Conservation (phyloP, 2,888 invertebrate genomes). For the Drosophila hamatofila region DNA sequence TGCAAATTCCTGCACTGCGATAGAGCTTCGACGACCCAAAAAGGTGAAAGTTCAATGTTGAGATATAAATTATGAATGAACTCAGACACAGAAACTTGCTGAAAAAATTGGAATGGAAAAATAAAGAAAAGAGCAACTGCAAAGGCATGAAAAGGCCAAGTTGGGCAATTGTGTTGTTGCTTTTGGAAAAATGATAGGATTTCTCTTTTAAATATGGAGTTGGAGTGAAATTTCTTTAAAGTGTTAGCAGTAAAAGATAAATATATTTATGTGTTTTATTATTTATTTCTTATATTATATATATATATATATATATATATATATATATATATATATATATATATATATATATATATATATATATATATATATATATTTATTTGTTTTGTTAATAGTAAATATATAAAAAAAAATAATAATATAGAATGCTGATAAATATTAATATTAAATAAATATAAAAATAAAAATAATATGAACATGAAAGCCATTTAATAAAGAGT, state of each 20-base stretch:
- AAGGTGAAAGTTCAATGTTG: constrained; percentile 68
- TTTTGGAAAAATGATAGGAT: background rate
- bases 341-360: too few relatives aligned
- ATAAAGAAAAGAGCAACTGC: background rate
- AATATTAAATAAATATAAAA: too few relatives aligned
- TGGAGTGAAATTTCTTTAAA: background rate
- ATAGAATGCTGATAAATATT: too few relatives aligned
- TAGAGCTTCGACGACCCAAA: constrained; percentile 9
- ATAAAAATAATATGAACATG: too few relatives aligned
- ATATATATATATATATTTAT: too few relatives aligned
- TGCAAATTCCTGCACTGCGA: constrained; percentile 31
- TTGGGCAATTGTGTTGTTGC: background rate
- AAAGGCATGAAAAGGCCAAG: background rate
- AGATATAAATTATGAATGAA: constrained; percentile 43
- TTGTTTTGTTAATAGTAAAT: too few relatives aligned
- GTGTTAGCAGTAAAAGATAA: background rate
- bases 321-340: too few relatives aligned
- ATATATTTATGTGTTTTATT: too few relatives aligned
- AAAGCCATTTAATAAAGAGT: too few relatives aligned
- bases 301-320: too few relatives aligned
- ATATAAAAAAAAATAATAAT: too few relatives aligned
- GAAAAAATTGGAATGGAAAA: background rate
- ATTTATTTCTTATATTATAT: too few relatives aligned
- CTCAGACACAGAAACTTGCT: background rate
- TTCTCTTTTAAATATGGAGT: background rate